Evolutionary conservation across 2,888 invertebrate species (phyloP).

Genomic region (Aleiodes alternator): DNA sequence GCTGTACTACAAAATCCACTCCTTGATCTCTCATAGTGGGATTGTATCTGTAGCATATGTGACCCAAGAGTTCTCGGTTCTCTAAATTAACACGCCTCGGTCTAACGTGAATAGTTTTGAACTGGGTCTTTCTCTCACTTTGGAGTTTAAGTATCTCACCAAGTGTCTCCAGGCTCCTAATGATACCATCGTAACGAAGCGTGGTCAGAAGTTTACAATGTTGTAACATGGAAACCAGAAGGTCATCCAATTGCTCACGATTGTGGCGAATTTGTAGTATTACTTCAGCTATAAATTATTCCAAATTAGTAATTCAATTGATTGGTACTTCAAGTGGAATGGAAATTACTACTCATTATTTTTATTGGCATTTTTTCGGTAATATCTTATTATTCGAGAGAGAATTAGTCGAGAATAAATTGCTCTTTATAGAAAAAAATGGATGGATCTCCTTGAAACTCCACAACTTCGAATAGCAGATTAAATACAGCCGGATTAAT

Average conservation of each 20-base stretch:
- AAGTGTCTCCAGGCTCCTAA: conserved; percentile 74
- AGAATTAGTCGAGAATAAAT: too few relatives aligned
- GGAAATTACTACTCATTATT: too few relatives aligned
- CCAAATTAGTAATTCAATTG: neutral
- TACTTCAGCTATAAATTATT: conserved; percentile 69
- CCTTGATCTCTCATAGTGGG: conserved; percentile 68
- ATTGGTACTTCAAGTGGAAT: neutral
- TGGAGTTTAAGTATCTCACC: conserved; percentile 72
- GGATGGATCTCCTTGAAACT: too few relatives aligned
- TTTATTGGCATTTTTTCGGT: too few relatives aligned
- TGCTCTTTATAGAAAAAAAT: too few relatives aligned
- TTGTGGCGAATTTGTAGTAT: conserved; percentile 75
- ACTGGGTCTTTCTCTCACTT: conserved; percentile 67
- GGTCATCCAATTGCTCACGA: conserved; percentile 75
- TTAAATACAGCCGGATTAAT: too few relatives aligned
- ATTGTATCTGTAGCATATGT: conserved; percentile 69
- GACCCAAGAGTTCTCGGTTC: conserved; percentile 68
- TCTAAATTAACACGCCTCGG: conserved; percentile 69
- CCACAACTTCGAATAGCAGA: too few relatives aligned
- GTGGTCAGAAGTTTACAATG: conserved; percentile 73
- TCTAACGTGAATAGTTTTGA: conserved; percentile 70
- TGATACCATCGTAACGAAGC: conserved; percentile 76
- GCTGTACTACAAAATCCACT: conserved; percentile 69
- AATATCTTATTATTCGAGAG: too few relatives aligned
- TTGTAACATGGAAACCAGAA: conserved; percentile 72